Base-by-base conservation (phyloP, 2,888 invertebrate genomes). In the Dolomedes plantarius region DNA sequence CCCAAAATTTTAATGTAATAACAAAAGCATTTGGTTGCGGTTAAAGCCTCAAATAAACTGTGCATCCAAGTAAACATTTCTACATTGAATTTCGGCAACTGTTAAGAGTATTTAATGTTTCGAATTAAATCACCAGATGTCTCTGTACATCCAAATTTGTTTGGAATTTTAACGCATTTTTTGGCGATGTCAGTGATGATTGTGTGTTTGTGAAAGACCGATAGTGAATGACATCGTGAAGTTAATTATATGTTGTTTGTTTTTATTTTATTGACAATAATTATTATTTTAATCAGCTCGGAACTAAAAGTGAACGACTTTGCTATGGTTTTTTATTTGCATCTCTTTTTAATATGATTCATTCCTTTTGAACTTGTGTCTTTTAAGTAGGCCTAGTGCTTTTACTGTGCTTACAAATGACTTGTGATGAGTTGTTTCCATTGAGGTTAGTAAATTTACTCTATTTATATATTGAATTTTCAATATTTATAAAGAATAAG, bases 301-400 rank as follows among this genome's bases (percentile, higher is more conserved):
- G 23, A 23, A 56, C 23, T 56, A 56, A 23, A 56, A 56, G 56
- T 56, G 23, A 56, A 23, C 2, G 23, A 16, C 56, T 56, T 16
- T 56, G 23, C 56, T 56, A 16, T 19, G 1, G 3, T 56, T 11
- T 16, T 56, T 23, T 56, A 56, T 23, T 23, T 3, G 23, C 2
- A 2, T 56, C 23, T 19, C 16, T 3, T 56, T 7, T 5, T 3
- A 16, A 3, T 56, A 56, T 56, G 23, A 23, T 56, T 6, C 5
- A 23, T 56, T 23, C 23, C 23, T 56, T n/a, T 23, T 56, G 11
- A 56, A 56, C 23, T 46, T 46, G n/a, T 46, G 56, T 2, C 11
- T 56, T 23, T 56, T n/a, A 73, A 80, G 74, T 80, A 80, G 80
- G 80, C 80, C 50, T 80, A 80, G 73, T 80, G 67, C 56, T 80